Base-by-base conservation (phyloP, 2,797 vertebrate species). In the Nyctibius grandis region DNA sequence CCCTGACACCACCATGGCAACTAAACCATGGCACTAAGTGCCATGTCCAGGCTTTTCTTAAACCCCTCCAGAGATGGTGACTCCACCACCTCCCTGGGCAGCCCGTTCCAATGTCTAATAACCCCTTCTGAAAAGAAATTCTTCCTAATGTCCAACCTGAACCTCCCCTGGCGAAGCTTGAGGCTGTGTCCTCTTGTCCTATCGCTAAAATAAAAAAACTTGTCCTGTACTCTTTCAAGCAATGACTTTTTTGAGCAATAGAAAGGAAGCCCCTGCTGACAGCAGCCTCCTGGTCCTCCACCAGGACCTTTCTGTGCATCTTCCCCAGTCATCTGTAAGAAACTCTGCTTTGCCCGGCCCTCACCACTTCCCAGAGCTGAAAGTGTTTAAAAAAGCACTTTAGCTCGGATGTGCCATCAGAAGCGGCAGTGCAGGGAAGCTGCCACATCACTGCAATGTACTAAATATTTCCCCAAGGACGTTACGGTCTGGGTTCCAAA, bases 401-500 rank as follows among this genome's bases (percentile, higher is more conserved):
- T 54, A 38, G 14, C 57, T 91, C 64, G 59, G 91, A 57, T 25
- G 68, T 47, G 42, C 65, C 67, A 19, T 86, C 88, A 94, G 85
- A 74, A 93, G 60, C 23, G 59, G 89, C 48, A 31, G 67, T n/a
- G 69, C 88, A 81, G 79, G 83, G 69, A 91, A 78, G 85, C 85
- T 64, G 75, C 79, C 88, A 53, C 75, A 23, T 94, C 91, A 64
- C 81, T 59, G 70, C 67, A 22, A 87, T 4, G 5, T 92, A 20
- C 64, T 89, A 81, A 29, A 5, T 73, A 18, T 85, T 4, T 95
- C 95, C 95, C 95, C 70, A 1, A 93, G 96, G 96, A 68, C 9
- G 2, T 26, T 11, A 29, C 63, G 88, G 92, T 91, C 94, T 0
- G 34, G 89, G 91, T 74, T 97, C 95, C 93, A 95, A 95, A 93